Base-by-base conservation (phyloP, 2,113 vertebrate species). In the Lasiurus cinereus region DNA sequence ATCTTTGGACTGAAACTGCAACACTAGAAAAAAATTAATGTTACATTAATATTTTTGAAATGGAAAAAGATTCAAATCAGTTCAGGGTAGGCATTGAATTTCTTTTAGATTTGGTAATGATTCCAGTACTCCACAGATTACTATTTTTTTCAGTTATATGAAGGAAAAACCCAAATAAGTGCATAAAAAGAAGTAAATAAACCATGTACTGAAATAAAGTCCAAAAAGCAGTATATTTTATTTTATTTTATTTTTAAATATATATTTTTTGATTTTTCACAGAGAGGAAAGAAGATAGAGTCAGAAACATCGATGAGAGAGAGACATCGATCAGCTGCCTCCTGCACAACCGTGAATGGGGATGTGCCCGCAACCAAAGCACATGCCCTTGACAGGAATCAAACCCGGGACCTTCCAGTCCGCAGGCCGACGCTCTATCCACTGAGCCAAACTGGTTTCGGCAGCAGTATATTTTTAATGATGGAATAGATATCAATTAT, bases 61-160 rank as follows among this genome's bases (percentile, higher is more conserved):
- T 73, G 54, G 19, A n/a, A 52, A 94, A 85, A 93, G 12, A 36
- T 64, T 69, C 46, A 77, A 24, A 74, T 84, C 67, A 95, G 33
- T 92, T 73, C 62, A 72, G 54, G 73, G 5, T 80, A 85, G 91
- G 13, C 90, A 91, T 19, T 88, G 0, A 56, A 64, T 88, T 84
- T 95, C 39, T 82, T 69, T 86, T 74, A 93, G 59, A 80, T 86
- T 15, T n/a, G 22, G 13, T 94, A 94, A 92, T 82, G 36, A 66
- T 96, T 93, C 46, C 50, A 73, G 4, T 69, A 93, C 6, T 76
- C 52, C 39, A 94, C 19, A 91, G 21, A 94, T 62, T 79, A 76
- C 59, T 78, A 7, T 52, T 54, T 86, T 88, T 90, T 52, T 88
- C 29, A 77, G 67, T 43, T 76, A 36, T 43, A 77, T 48, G n/a